Evolutionary conservation across 2,888 invertebrate species (phyloP), one percentile per base, ranked within the genome.

Genomic region (Tanytarsus gracilentus): DNA sequence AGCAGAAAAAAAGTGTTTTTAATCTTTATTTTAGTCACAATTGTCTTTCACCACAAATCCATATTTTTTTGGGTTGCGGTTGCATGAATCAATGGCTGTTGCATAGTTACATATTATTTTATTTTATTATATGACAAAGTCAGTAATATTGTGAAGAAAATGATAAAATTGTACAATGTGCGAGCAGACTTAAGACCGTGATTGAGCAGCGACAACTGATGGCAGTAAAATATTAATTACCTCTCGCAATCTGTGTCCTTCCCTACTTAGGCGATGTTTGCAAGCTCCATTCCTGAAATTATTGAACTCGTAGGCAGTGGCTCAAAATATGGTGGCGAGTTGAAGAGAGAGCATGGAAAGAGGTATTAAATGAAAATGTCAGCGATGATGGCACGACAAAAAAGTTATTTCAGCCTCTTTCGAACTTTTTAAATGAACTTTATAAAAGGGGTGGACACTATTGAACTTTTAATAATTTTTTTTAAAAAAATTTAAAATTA

Each of bases 231-330:
- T 1, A n/a, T 14, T 14, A 36, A 3, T 33, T 36, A 36, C 16
- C n/a, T 36, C 2, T 36, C 36, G 16, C n/a, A 33, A 36, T 36
- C 36, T n/a, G n/a, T n/a, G 16, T 36, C n/a, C 36, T 36, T 36
- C 36, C 36, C 68, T 71, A 74, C 86, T 79, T 88, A 95, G 95
- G 97, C 96, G 82, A 94, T 97, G 86, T 98, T 98, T 89, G 96
- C 97, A 83, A 95, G 94, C 86, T 95, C 94, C 86, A 94, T 98
- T 81, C 97, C 97, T 78, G 97, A 98, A 88, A 96, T 98, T 82
- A 95, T 94, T 82, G 96, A 97, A 83, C 92, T 98, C 82, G 90
- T 97, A 84, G 95, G 96, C 80, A 91, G 91, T 84, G 89, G 96
- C 80, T 94, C 95, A 83, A 96, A 96, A 83, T 97, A 97, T 85